Percentiles rank a stretch among this genome's conserved stretches.
Evolutionary conservation across 1,140 invertebrate genomes (phyloP).

Genomic region (Papilio aristodemus): DNA sequence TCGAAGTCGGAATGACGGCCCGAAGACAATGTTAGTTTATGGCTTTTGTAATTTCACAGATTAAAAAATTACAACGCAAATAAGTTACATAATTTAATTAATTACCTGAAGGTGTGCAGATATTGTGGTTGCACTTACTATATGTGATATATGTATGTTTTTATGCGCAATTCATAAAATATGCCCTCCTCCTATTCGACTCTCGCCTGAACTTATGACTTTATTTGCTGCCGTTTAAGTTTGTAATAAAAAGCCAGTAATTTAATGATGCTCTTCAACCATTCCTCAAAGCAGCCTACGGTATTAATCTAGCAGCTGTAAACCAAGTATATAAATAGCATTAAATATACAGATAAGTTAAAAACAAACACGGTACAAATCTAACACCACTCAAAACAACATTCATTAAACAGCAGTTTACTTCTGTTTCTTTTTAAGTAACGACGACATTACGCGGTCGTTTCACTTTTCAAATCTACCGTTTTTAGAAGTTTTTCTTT

Average conservation of each 20-base stretch:
- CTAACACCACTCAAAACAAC: not conserved
- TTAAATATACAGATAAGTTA: not conserved
- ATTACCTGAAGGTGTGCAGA: too few species aligned
- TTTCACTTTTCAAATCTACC: not conserved
- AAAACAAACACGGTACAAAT: conserved; percentile 6
- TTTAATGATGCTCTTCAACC: not conserved
- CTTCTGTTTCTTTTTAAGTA: conserved; percentile 4
- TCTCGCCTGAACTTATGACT: too few species aligned
- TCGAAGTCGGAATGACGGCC: conserved; percentile 56
- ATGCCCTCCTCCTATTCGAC: too few species aligned
- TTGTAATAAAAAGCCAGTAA: too few species aligned
- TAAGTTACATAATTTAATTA: not conserved
- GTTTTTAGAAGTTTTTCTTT: too few species aligned
- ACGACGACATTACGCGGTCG: conserved; percentile 13
- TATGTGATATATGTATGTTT: too few species aligned
- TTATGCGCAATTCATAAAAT: too few species aligned
- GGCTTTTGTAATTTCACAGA: conserved; percentile 6
- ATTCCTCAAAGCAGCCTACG: too few species aligned
- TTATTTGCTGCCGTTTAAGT: too few species aligned
- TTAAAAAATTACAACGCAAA: not conserved
- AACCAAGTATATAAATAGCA: not conserved
- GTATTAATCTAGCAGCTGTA: not conserved
- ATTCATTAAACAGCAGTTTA: not conserved
- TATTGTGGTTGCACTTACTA: too few species aligned
- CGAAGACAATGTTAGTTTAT: conserved; percentile 17